These are phyloP conservation scores for Coelogynopora nodosa DNA, from an alignment of 2,888 invertebrate species.

Conservation along the genomic window DNA sequence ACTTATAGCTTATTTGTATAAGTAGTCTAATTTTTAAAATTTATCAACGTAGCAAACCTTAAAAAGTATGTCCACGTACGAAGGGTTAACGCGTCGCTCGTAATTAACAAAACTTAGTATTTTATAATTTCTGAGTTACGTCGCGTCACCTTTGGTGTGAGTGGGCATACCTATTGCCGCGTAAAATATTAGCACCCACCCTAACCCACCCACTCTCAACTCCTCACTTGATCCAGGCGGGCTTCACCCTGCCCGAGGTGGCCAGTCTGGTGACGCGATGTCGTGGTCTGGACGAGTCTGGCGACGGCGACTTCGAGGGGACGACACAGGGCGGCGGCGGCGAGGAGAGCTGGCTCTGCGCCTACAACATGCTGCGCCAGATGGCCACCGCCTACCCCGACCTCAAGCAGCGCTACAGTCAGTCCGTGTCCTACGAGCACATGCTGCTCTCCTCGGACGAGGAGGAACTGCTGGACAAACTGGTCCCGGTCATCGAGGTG, in stretches of 20 bases:
- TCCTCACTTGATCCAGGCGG: too few relatives aligned
- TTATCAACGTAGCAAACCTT: too few relatives aligned
- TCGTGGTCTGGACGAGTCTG: background rate
- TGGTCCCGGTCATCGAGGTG: background rate
- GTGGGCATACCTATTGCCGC: too few relatives aligned
- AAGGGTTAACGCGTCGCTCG: too few relatives aligned
- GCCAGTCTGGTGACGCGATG: slow-evolving; percentile 33
- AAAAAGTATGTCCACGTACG: too few relatives aligned
- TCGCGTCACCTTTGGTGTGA: too few relatives aligned
- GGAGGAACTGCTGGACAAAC: background rate
- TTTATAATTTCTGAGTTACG: too few relatives aligned
- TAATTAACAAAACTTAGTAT: too few relatives aligned
- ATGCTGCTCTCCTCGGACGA: background rate
- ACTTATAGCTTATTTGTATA: too few relatives aligned
- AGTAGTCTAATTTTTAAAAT: too few relatives aligned
- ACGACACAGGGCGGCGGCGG: background rate
- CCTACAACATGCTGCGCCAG: background rate
- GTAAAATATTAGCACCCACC: too few relatives aligned
- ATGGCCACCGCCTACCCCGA: background rate
- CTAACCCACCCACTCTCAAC: too few relatives aligned
- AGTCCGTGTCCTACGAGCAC: background rate
- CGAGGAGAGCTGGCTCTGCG: background rate
- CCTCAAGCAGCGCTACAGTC: background rate
- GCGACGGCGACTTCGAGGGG: background rate
- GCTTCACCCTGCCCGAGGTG: slow-evolving; percentile 35